phyloP scores from a whole-genome alignment of 2,888 invertebrate genomes.

The Ellobium chinense region DNA sequence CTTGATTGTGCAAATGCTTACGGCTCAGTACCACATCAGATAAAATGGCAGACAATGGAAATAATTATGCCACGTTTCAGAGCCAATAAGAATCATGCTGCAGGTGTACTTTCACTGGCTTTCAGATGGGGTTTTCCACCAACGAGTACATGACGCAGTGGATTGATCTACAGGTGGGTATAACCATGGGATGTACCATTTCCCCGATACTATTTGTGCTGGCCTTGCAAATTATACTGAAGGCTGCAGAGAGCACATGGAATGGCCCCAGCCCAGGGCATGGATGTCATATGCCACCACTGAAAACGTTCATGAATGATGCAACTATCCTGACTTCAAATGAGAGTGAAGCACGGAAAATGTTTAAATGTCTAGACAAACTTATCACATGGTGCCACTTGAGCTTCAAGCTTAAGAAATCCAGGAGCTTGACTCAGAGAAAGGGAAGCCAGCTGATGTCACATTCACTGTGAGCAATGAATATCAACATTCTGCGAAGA shows the following conservation, averaged over 20 bases:
- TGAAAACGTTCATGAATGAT: conserved; percentile 18
- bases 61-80: too few relatives aligned
- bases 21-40: too few relatives aligned
- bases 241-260: conserved; percentile 1
- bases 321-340: background rate
- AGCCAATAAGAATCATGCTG: background rate
- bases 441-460: conserved; percentile 18
- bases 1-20: too few relatives aligned
- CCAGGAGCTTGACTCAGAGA: background rate
- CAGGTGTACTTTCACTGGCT: conserved; percentile 8
- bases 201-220: conserved; percentile 17
- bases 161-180: conserved; percentile 15
- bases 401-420: conserved; percentile 26
- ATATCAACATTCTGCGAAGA: conserved; percentile 17
- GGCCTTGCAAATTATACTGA: conserved; percentile 19
- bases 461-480: too few relatives aligned
- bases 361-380: background rate
- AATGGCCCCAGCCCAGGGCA: background rate
- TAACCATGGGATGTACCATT: conserved; percentile 30
- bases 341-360: background rate
- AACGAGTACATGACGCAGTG: conserved; percentile 12
- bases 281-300: background rate
- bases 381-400: background rate
- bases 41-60: too few relatives aligned
- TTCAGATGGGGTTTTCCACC: conserved; percentile 17